phyloP scores from a whole-genome alignment of 2,113 vertebrate species.

The Ariopsis seemanni region DNA sequence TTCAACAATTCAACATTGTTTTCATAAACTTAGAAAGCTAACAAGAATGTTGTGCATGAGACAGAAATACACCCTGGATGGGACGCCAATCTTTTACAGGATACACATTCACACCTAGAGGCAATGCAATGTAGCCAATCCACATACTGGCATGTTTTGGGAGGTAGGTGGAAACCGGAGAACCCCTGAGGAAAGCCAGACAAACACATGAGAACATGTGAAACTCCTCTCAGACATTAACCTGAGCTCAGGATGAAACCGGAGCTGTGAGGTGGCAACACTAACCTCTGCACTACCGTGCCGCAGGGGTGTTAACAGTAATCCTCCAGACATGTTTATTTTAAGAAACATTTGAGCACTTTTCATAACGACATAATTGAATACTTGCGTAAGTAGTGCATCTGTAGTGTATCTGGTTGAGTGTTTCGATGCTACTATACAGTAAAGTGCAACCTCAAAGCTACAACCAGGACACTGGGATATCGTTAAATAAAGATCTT shows the following conservation, averaged over 20 bases:
- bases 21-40: background rate
- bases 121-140: background rate
- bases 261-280: constrained; percentile 1
- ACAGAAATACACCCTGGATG: background rate
- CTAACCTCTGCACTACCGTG: background rate
- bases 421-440: background rate
- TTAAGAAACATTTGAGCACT: background rate
- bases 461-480: background rate
- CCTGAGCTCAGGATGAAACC: background rate
- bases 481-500: background rate
- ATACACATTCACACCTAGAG: background rate
- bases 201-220: background rate
- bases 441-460: background rate
- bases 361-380: background rate
- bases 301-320: background rate
- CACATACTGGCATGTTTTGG: background rate
- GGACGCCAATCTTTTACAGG: background rate
- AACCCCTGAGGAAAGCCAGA: background rate
- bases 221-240: constrained; percentile 2
- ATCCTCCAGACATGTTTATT: background rate
- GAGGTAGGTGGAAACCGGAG: background rate
- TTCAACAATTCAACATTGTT: background rate
- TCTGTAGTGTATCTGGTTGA: background rate
- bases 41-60: no score
- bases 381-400: background rate